phyloP scores from a whole-genome alignment of 2,888 invertebrate species.

The Stenurella melanura region DNA sequence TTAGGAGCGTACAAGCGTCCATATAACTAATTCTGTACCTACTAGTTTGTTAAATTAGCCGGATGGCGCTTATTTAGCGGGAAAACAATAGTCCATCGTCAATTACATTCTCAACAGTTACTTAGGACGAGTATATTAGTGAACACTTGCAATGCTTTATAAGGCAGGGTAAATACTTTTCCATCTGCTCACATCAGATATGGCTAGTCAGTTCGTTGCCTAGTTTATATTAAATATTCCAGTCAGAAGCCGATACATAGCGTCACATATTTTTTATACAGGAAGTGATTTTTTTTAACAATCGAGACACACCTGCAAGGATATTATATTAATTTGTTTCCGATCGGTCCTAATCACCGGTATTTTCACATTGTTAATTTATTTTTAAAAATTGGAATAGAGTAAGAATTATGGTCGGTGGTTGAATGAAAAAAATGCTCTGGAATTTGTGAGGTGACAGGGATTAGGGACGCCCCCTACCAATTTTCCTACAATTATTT shows the following conservation, averaged over 20 bases:
- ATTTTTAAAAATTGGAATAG: not conserved
- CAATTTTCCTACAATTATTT: too few relatives aligned
- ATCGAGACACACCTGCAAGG: conserved; percentile 33
- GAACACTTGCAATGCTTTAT: conserved; percentile 16
- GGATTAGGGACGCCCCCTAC: too few relatives aligned
- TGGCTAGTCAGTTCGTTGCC: conserved; percentile 21
- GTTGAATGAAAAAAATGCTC: too few relatives aligned
- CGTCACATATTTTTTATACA: conserved; percentile 33
- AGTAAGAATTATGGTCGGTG: too few relatives aligned
- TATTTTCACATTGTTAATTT: not conserved
- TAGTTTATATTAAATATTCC: conserved; percentile 26
- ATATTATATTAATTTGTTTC: conserved; percentile 25
- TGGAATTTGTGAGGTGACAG: too few relatives aligned
- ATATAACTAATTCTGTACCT: not conserved
- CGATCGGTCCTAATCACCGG: not conserved
- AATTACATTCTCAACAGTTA: conserved; percentile 15
- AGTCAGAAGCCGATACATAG: conserved; percentile 20
- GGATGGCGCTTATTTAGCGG: conserved; percentile 17
- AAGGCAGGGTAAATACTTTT: conserved; percentile 18
- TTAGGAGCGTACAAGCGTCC: not conserved
- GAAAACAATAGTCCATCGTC: conserved; percentile 21
- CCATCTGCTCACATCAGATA: conserved; percentile 18
- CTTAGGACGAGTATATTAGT: not conserved
- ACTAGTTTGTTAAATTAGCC: not conserved
- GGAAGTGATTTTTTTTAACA: conserved; percentile 37